These are phyloP conservation scores for Hystrix brachyura DNA, from an alignment of 2,113 vertebrate genomes.

Conservation along the genomic window DNA sequence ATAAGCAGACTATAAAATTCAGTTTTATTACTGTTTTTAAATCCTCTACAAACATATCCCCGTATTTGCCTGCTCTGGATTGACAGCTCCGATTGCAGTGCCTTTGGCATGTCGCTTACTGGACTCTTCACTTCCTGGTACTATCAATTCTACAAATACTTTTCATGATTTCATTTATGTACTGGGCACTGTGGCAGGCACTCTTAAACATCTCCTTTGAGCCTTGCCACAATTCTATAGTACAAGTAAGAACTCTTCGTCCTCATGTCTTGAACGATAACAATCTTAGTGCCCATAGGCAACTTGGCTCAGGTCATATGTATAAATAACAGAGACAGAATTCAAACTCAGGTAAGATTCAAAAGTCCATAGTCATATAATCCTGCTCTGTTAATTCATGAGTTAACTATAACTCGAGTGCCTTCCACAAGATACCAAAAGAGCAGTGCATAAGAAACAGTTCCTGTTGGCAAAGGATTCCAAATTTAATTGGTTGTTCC, in stretches of 20 bases:
- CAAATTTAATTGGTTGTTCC: background rate
- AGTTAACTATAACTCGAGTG: background rate
- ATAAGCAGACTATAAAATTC: conserved; percentile 3
- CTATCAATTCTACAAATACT: conserved; percentile 24
- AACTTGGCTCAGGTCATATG: background rate
- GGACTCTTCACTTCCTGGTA: background rate
- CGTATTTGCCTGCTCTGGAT: background rate
- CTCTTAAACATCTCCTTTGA: background rate
- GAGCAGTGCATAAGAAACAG: background rate
- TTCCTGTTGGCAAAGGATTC: background rate
- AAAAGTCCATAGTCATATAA: background rate
- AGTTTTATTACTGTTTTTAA: conserved; percentile 46
- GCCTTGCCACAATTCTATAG: background rate
- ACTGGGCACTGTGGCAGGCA: background rate
- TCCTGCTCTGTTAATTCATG: background rate
- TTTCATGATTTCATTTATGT: conserved; percentile 40
- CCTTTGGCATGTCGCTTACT: background rate
- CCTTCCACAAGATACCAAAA: background rate
- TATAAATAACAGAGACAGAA: background rate
- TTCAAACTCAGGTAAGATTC: conserved; percentile 27
- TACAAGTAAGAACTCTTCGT: background rate
- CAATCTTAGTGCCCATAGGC: background rate
- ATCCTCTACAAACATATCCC: background rate
- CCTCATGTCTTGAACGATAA: conserved; percentile 29
- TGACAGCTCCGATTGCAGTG: background rate